A percentile compares a stretch with the other conserved stretches of the same genome.
Evolutionary conservation across 2,113 vertebrate species (phyloP).

Genomic region (Megaceryle torquata): DNA sequence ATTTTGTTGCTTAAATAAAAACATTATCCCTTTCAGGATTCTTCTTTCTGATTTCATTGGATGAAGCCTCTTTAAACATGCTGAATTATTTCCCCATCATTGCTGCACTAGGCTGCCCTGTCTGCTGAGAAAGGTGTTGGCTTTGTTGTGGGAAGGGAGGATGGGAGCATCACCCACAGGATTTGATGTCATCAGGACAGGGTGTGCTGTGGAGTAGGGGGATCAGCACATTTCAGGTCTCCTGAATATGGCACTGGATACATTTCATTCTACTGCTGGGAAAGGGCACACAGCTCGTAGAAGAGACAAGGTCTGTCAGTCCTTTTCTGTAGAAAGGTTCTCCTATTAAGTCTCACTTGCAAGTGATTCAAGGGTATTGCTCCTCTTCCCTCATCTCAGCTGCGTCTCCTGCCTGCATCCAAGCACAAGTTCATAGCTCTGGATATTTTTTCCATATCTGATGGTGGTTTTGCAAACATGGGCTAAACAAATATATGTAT

Average conservation of each 20-base stretch:
- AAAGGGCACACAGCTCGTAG: not conserved
- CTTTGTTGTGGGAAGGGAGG: not conserved
- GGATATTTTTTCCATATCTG: not conserved
- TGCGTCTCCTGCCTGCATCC: not conserved
- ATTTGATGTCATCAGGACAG: not conserved
- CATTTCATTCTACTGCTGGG: not conserved
- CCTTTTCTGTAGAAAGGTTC: not conserved
- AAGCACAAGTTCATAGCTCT: not conserved
- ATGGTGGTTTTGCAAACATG: not conserved
- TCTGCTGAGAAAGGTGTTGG: not conserved
- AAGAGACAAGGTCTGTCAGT: not conserved
- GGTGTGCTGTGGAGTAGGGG: rapidly evolving
- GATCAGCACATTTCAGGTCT: not conserved
- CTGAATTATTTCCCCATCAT: not conserved
- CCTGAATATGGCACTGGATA: not conserved
- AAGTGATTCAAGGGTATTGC: not conserved
- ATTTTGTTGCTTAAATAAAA: not conserved
- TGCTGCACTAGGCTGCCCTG: not conserved
- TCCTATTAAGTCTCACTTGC: not conserved
- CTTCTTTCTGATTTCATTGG: not conserved
- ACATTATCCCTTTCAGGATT: not conserved
- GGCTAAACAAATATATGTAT: not conserved
- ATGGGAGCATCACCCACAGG: rapidly evolving
- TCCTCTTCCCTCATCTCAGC: not conserved
- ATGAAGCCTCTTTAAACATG: not conserved